Conservation (phyloP, 2,113 vertebrate species). For the Leptobrachium leishanense region DNA sequence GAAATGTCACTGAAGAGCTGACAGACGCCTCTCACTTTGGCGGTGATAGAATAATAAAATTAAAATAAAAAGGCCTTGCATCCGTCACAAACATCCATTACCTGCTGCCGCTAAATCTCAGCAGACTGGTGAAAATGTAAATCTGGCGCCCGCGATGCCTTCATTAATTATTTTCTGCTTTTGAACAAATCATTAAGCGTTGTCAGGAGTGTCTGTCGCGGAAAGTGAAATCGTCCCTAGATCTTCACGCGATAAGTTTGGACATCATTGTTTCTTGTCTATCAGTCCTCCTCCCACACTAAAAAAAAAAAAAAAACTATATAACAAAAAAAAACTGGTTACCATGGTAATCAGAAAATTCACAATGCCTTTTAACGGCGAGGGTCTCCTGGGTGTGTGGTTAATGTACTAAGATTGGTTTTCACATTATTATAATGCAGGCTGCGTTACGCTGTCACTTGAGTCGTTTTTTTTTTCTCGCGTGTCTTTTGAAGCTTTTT, state of each 20-base stretch:
- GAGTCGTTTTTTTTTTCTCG: too few species aligned
- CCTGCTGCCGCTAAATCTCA: slow-evolving; percentile 2
- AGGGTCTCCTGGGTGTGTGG: slow-evolving; percentile 1
- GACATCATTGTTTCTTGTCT: slow-evolving; percentile 16
- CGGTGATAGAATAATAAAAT: neutral
- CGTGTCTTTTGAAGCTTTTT: too few species aligned
- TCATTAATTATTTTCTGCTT: slow-evolving; percentile 18
- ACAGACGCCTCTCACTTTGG: slow-evolving; percentile 2
- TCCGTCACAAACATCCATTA: slow-evolving; percentile 14
- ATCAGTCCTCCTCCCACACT: neutral
- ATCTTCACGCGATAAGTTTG: neutral
- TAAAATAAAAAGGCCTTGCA: slow-evolving; percentile 1
- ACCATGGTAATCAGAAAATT: slow-evolving; percentile 17
- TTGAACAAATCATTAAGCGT: slow-evolving; percentile 29
- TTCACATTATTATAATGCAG: neutral
- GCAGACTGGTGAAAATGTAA: slow-evolving; percentile 21
- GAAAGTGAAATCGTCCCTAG: slow-evolving; percentile 2
- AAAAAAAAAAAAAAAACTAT: slow-evolving; percentile 6
- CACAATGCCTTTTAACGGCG: neutral
- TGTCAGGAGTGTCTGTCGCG: slow-evolving; percentile 20
- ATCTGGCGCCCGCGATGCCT: slow-evolving; percentile 22
- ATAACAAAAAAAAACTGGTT: neutral
- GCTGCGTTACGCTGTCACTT: neutral
- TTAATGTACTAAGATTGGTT: slow-evolving; percentile 10
- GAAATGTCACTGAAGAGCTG: too few species aligned